These are phyloP conservation scores for Lasioglossum leucozonium DNA, from an alignment of 2,888 invertebrate genomes.

Conservation along the genomic window DNA sequence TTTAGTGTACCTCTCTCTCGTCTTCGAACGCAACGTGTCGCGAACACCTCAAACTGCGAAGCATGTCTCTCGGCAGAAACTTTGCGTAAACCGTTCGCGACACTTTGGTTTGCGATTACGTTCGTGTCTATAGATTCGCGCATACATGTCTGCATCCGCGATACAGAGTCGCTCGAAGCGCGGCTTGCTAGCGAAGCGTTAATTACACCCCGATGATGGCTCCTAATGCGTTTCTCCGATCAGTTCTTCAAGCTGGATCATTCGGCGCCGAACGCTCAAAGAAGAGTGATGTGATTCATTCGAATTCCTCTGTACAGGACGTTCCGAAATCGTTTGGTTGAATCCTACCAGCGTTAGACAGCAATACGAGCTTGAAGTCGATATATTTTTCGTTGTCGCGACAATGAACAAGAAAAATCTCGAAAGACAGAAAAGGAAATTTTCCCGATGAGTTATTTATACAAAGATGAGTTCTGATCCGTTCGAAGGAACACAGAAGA, in stretches of 20 bases:
- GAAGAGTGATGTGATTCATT: slow-evolving; percentile 7
- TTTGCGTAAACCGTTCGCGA: not conserved
- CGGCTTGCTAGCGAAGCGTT: slow-evolving; percentile 39
- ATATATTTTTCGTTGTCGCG: not conserved
- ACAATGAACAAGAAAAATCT: not conserved
- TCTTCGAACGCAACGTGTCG: slow-evolving; percentile 39
- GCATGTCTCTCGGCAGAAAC: slow-evolving; percentile 15
- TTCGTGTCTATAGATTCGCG: not conserved
- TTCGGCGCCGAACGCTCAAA: slow-evolving; percentile 23
- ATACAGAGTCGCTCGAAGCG: slow-evolving; percentile 42
- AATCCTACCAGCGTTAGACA: slow-evolving; percentile 2
- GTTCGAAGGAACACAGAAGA: not conserved
- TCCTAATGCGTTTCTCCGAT: slow-evolving; percentile 32
- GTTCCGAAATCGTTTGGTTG: slow-evolving; percentile 9
- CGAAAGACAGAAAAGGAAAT: not conserved
- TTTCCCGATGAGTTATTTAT: not conserved
- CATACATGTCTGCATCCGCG: slow-evolving; percentile 22
- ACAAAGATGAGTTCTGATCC: too few relatives aligned
- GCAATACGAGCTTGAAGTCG: not conserved
- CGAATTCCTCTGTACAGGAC: slow-evolving; percentile 14
- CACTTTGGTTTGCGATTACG: not conserved
- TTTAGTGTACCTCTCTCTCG: not conserved
- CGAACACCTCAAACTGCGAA: slow-evolving; percentile 31
- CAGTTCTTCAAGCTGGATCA: not conserved
- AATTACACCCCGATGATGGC: not conserved